Evolutionary conservation across 2,113 vertebrate genomes (phyloP).

Genomic region (Harpagus bidentatus): DNA sequence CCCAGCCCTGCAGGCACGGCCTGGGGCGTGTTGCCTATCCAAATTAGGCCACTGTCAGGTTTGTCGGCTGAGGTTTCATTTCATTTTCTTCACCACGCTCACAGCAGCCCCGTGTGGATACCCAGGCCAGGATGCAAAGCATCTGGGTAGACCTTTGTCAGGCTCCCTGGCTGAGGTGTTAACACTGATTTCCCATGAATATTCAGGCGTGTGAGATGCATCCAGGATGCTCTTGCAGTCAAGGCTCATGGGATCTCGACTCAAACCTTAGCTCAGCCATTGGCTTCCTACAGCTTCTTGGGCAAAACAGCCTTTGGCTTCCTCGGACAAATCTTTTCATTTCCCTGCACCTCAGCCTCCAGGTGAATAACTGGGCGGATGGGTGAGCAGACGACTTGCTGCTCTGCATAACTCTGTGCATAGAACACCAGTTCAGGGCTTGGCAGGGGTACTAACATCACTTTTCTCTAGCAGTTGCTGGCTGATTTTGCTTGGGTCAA

Average conservation of each 20-base stretch:
- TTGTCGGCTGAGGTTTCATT: neutral
- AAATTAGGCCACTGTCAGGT: slow-evolving; percentile 41
- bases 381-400: neutral
- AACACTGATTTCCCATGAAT: neutral
- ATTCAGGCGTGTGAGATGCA: neutral
- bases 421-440: neutral
- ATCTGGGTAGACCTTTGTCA: neutral
- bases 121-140: neutral
- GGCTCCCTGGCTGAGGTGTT: neutral
- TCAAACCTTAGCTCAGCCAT: neutral
- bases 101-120: neutral
- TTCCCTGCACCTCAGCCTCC: neutral
- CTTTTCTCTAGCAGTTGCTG: neutral
- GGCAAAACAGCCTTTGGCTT: neutral
- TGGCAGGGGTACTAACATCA: too few species aligned
- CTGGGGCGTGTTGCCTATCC: neutral
- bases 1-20: neutral
- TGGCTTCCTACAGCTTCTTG: neutral
- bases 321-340: neutral
- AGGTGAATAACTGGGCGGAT: neutral
- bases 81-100: neutral
- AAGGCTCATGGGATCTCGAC: neutral
- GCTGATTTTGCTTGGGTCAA: neutral
- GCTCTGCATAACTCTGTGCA: neutral
- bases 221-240: neutral